Conservation (phyloP, 2,113 vertebrate species). For the Eulemur macaco region DNA sequence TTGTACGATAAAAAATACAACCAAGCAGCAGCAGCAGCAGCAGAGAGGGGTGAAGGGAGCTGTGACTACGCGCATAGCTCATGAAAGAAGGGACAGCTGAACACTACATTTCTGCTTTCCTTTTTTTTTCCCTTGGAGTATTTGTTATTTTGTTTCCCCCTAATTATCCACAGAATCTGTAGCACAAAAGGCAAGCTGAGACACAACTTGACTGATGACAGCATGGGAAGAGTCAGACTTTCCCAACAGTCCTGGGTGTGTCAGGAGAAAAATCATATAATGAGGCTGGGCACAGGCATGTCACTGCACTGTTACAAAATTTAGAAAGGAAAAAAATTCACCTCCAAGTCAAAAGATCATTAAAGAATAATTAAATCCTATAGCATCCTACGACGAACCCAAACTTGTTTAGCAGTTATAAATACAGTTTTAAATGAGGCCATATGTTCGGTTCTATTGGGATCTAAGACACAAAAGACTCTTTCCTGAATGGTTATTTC, state of each 20-base stretch:
- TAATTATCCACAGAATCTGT: neutral
- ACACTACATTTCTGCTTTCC: neutral
- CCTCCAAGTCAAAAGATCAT: neutral
- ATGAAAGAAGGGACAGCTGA: neutral
- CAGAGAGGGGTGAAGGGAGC: neutral
- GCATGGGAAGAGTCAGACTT: neutral
- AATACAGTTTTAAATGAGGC: neutral
- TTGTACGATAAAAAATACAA: neutral
- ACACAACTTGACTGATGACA: neutral
- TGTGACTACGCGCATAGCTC: no score
- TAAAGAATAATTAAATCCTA: neutral
- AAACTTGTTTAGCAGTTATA: neutral
- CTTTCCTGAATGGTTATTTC: neutral
- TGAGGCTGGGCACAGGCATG: neutral
- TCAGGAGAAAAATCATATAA: neutral
- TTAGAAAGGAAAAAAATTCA: neutral
- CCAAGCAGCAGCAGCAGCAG: fast-evolving
- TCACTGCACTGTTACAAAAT: neutral
- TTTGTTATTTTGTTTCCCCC: neutral
- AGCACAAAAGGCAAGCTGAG: constrained; percentile 4
- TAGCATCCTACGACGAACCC: neutral
- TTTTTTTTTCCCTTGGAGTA: neutral
- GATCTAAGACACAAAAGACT: neutral
- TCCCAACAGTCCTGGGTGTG: neutral
- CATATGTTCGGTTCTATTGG: neutral